Conservation (phyloP, 2,113 vertebrate genomes). For the Pachycephala philippinensis region DNA sequence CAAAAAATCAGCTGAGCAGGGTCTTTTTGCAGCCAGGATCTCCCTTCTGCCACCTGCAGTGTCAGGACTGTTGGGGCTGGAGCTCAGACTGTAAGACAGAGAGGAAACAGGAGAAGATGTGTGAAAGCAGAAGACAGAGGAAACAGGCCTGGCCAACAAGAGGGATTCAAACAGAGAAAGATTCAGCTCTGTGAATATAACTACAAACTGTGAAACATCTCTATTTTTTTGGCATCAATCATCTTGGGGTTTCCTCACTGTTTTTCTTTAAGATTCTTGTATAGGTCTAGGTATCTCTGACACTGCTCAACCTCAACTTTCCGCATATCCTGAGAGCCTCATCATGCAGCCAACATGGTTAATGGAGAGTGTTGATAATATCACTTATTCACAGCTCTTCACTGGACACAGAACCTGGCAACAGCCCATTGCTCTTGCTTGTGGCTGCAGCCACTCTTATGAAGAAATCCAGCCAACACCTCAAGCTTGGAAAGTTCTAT, state of each 20-base stretch:
- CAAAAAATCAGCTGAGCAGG: background rate
- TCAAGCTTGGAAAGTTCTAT: background rate
- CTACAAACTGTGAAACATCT: background rate
- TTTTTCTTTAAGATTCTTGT: background rate
- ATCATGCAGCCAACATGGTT: background rate
- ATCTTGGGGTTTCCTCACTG: background rate
- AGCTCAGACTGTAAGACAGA: background rate
- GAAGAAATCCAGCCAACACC: background rate
- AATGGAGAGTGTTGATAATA: background rate
- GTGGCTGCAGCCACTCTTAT: background rate
- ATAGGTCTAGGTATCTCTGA: background rate
- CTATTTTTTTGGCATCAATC: background rate
- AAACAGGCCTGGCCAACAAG: background rate
- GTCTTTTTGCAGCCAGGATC: background rate
- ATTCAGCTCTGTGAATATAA: background rate
- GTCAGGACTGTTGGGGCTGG: accelerated
- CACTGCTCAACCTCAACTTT: background rate
- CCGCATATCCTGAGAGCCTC: background rate
- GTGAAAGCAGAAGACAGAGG: background rate
- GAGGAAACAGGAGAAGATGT: background rate
- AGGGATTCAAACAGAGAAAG: background rate
- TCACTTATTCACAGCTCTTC: background rate
- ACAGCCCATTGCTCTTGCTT: background rate
- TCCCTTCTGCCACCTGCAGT: background rate
- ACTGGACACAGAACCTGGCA: background rate